A percentile compares a stretch with the other conserved stretches of the same genome.
phyloP scores from a whole-genome alignment of 2,888 invertebrate genomes.

The Lamellibrachia satsuma region DNA sequence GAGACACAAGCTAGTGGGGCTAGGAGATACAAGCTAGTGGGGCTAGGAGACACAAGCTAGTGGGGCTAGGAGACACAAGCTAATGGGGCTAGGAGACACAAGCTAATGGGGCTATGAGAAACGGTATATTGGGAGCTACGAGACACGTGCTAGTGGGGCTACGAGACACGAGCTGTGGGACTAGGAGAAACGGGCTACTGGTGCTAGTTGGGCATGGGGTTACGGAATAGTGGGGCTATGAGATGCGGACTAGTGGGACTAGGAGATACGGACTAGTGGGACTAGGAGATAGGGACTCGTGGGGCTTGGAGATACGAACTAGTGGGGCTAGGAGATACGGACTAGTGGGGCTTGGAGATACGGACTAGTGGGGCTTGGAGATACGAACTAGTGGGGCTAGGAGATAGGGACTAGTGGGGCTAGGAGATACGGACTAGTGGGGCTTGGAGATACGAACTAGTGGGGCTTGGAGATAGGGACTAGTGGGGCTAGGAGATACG shows the following conservation, averaged over 20 bases:
- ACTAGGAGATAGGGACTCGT: background rate
- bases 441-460: background rate
- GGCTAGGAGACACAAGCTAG: background rate
- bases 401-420: background rate
- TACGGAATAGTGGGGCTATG: background rate
- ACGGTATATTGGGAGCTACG: background rate
- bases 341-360: background rate
- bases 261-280: background rate
- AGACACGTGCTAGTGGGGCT: background rate
- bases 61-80: background rate
- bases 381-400: background rate
- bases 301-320: background rate
- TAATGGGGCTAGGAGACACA: background rate
- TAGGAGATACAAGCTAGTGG: background rate
- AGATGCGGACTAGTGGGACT: background rate
- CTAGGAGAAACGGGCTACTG: background rate
- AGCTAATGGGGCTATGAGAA: background rate
- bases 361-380: background rate
- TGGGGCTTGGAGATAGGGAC: background rate
- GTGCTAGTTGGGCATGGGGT: background rate
- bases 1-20: background rate
- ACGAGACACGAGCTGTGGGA: background rate
- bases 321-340: background rate
- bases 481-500: background rate
- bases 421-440: background rate